Conservation (phyloP, 2,113 vertebrate species). For the Xenopus laevis region DNA sequence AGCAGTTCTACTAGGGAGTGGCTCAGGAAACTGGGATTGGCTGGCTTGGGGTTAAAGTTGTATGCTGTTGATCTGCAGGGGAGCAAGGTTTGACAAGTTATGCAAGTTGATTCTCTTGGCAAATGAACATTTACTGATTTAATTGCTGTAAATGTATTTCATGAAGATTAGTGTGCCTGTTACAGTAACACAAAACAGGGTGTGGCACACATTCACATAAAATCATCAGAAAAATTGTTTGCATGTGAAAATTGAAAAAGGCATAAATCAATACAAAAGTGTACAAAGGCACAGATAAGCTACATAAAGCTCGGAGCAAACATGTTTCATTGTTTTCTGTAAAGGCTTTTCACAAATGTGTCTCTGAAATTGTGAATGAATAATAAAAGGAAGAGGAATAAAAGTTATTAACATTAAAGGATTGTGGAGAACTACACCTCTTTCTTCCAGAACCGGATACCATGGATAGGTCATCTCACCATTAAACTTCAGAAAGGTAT, state of each 20-base stretch:
- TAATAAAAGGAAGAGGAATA: too few species aligned
- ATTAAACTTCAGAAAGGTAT: too few species aligned
- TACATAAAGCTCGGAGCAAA: too few species aligned
- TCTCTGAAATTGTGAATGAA: too few species aligned
- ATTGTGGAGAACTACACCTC: too few species aligned
- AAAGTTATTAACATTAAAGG: too few species aligned
- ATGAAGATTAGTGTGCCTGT: too few species aligned
- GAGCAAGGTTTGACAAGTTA: neutral
- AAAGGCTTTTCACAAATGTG: too few species aligned
- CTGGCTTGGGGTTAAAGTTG: conserved; percentile 93
- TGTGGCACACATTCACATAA: neutral
- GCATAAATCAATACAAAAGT: neutral
- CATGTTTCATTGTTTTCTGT: too few species aligned
- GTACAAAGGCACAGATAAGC: too few species aligned
- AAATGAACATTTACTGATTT: neutral
- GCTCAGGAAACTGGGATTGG: conserved; percentile 94
- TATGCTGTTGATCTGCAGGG: conserved; percentile 88
- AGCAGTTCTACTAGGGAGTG: conserved; percentile 97
- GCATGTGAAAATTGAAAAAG: neutral
- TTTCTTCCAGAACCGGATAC: too few species aligned
- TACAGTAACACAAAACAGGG: neutral
- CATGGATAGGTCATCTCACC: too few species aligned
- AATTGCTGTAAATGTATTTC: neutral
- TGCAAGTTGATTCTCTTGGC: neutral
- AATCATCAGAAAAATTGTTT: neutral